Evolutionary conservation across 2,113 vertebrate species (phyloP).

Genomic region (Rhinolophus ferrumequinum): DNA sequence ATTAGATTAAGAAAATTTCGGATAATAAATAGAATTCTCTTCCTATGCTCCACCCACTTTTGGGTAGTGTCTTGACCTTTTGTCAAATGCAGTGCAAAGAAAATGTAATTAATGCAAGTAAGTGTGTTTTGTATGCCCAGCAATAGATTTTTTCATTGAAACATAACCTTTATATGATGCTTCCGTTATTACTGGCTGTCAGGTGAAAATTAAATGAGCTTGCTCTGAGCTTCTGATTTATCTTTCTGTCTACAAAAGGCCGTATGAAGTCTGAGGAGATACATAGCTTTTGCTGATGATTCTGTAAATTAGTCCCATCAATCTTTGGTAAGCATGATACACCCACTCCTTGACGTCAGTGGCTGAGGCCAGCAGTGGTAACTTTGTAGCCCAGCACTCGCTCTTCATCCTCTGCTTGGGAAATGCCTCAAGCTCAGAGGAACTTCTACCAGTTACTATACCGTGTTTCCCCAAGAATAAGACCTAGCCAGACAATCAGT

Average conservation of each 20-base stretch:
- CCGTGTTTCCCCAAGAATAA: no score
- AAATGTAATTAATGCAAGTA: constrained; percentile 78
- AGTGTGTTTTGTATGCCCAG: constrained; percentile 68
- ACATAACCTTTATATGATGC: constrained; percentile 79
- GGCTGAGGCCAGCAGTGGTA: background rate
- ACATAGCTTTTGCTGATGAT: constrained; percentile 60
- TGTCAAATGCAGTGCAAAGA: constrained; percentile 69
- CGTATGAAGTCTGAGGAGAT: constrained; percentile 63
- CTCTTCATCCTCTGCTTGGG: background rate
- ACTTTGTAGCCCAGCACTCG: background rate
- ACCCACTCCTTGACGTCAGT: constrained; percentile 32
- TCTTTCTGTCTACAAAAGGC: constrained; percentile 78
- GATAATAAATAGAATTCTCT: constrained; percentile 44
- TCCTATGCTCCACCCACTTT: background rate
- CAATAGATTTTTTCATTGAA: constrained; percentile 77
- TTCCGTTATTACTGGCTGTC: constrained; percentile 76
- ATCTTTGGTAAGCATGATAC: constrained; percentile 37
- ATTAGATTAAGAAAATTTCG: constrained; percentile 64
- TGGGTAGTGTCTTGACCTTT: constrained; percentile 70
- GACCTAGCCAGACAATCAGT: no score
- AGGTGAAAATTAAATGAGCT: constrained; percentile 78
- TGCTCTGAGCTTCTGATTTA: constrained; percentile 73
- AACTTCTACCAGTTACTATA: background rate
- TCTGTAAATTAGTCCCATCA: constrained; percentile 70
- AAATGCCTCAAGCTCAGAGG: background rate